Evolutionary conservation across 2,797 vertebrate species (phyloP), one percentile per base, ranked within the genome.

Genomic region (Moxostoma hubbsi): DNA sequence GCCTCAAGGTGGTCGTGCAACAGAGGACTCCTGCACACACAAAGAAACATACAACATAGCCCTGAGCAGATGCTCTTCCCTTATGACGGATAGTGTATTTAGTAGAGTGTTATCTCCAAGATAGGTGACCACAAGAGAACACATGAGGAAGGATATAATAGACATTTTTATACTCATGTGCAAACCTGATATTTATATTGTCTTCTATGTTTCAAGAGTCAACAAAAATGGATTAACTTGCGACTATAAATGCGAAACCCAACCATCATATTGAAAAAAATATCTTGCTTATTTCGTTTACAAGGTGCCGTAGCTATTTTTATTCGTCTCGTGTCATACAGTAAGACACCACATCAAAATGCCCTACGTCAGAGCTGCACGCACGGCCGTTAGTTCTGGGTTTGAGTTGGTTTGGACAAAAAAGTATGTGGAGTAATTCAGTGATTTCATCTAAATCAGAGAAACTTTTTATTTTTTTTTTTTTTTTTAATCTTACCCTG

Each of bases 401-500:
- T 43, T 55, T 43, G 49, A 55, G 62, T 47, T 58, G 13, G 5
- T 50, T 58, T 16, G 9, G 16, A 43, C 18, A 12, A 50, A 65
- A 16, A 68, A 36, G 12, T 15, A 4, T 36, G 3, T 36, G 36
- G 4, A 36, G 36, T 43, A 1, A 13, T 9, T 0, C 0, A 24
- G 46, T 8, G 0, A 59, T 16, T 65, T 47, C 3, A 18, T 66
- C 8, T 13, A 5, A 47, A 1, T 5, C 46, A 43, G 16, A 8
- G 7, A 16, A 45, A 77, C 5, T 4, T 36, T 36, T 3, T 36
- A 24, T 24, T 24, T 24, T 24, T 24, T 24, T 24, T 24, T 24
- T 24, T 1, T 36, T 36, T 36, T 36, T 54, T 78, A 1, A 8
- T 51, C 75, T 69, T 79, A 79, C 81, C 81, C 64, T 50, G 81